Conservation (phyloP, 2,113 vertebrate genomes). For the Phalacrocorax brasilianus region DNA sequence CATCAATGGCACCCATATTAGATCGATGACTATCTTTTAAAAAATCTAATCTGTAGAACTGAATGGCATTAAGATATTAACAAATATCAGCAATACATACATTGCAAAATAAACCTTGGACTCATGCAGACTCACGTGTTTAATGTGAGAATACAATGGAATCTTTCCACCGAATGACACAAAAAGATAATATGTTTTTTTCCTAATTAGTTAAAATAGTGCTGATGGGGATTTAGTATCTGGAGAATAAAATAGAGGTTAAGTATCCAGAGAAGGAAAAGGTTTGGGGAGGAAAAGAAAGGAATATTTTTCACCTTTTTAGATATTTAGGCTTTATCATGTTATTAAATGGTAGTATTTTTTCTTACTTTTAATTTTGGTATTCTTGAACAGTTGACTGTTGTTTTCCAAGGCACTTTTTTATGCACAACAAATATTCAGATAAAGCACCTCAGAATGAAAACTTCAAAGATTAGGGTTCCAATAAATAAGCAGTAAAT, state of each 20-base stretch:
- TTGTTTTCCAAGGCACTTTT: not conserved
- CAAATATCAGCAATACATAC: not conserved
- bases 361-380: not conserved
- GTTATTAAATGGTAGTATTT: not conserved
- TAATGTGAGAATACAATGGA: not conserved
- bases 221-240: not conserved
- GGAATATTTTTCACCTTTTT: not conserved
- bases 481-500: not conserved
- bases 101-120: not conserved
- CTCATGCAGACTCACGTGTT: not conserved
- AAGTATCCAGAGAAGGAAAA: not conserved
- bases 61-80: not conserved
- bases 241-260: not conserved
- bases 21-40: not conserved
- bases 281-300: accelerated
- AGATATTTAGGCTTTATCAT: not conserved
- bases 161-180: not conserved
- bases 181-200: not conserved
- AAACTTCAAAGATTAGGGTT: not conserved
- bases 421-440: not conserved
- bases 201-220: not conserved
- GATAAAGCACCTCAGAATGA: accelerated
- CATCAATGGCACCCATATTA: not conserved
- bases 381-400: not conserved
- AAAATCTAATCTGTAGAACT: not conserved